phyloP scores from a whole-genome alignment of 1,140 invertebrate species.

The Nephotettix cincticeps region DNA sequence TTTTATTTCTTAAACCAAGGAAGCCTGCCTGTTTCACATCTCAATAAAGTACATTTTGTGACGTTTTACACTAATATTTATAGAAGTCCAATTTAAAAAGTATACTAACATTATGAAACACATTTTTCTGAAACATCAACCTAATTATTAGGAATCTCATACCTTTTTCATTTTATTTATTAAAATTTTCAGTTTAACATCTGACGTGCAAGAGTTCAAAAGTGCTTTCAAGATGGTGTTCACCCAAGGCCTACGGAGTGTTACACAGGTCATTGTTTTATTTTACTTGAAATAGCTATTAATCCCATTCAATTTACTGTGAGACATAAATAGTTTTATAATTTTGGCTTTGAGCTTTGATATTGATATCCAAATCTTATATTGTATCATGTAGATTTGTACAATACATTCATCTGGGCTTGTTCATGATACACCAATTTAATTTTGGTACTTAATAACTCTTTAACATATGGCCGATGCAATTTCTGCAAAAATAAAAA shows the following conservation, averaged over 20 bases:
- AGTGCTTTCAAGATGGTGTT: slow-evolving; percentile 91
- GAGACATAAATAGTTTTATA: no score
- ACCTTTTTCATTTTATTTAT: no score
- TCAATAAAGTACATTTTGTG: no score
- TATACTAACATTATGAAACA: no score
- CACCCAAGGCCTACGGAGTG: slow-evolving; percentile 82
- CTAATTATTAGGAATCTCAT: no score
- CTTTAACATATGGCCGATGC: no score
- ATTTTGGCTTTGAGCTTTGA: neutral
- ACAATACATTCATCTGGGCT: neutral
- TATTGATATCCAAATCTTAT: neutral
- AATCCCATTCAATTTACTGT: neutral
- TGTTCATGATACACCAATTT: neutral
- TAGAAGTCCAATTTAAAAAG: no score
- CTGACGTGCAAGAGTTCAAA: slow-evolving; percentile 96
- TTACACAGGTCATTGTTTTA: slow-evolving; percentile 60
- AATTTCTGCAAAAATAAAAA: no score
- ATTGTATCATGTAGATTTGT: neutral
- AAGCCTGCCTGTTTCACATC: no score
- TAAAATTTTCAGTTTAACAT: slow-evolving; percentile 76
- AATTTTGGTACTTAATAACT: neutral
- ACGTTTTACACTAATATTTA: no score
- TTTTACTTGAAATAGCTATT: neutral
- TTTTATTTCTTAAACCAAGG: no score
- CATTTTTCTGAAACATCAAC: no score